phyloP scores from a whole-genome alignment of 35 echinoderm and acorn worm genomes.

The Ophiothrix spiculata region DNA sequence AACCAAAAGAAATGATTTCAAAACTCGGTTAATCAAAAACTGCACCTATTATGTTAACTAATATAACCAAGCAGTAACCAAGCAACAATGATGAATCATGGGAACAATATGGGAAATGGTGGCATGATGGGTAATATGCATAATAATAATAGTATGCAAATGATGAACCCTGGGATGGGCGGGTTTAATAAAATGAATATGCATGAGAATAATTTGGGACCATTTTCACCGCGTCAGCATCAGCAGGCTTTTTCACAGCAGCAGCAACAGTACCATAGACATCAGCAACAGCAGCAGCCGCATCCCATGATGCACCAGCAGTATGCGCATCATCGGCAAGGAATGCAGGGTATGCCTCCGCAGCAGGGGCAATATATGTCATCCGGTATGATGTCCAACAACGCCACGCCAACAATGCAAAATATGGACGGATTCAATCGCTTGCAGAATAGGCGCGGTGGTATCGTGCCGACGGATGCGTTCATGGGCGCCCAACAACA shows the following conservation, averaged over 20 bases:
- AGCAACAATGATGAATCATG: background rate
- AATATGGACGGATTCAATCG: background rate
- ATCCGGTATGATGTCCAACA: background rate
- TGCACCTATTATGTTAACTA: background rate
- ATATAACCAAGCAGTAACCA: background rate
- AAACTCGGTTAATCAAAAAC: background rate
- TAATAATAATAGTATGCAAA: slow-evolving; percentile 18
- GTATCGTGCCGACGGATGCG: background rate
- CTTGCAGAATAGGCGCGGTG: background rate
- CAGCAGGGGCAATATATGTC: slow-evolving; percentile 2
- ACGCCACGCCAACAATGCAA: background rate
- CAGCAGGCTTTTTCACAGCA: slow-evolving; percentile 20
- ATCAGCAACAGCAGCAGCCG: too few relatives aligned
- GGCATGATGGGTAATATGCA: slow-evolving; percentile 12
- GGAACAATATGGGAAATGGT: background rate
- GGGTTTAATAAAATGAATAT: background rate
- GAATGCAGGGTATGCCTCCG: background rate
- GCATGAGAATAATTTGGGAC: background rate
- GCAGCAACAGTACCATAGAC: too few relatives aligned
- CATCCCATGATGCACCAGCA: slow-evolving; percentile 7
- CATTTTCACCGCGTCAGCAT: slow-evolving; percentile 14
- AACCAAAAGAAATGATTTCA: background rate
- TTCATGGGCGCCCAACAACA: background rate
- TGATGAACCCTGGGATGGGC: slow-evolving; percentile 21
- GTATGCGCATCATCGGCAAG: background rate